A percentile compares a stretch with the other conserved stretches of the same genome.
Evolutionary conservation across 2,797 vertebrate species (phyloP).

Genomic region (Tamandua tetradactyla): DNA sequence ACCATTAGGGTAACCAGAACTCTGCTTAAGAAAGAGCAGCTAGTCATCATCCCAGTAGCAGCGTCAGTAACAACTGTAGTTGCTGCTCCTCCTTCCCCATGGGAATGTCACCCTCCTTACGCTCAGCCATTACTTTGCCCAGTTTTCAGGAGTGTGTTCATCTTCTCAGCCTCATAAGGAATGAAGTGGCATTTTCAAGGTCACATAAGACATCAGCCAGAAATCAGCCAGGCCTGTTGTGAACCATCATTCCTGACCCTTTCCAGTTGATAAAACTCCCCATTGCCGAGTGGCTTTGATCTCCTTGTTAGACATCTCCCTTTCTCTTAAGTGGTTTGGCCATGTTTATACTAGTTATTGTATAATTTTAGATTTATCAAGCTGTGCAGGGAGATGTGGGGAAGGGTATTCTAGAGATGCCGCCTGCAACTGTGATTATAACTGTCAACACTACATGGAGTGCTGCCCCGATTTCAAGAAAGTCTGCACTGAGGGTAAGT

Average conservation of each 20-base stretch:
- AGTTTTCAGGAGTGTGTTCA: not conserved
- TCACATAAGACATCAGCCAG: not conserved
- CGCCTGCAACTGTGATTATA: conserved; percentile 95
- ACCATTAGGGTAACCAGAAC: not conserved
- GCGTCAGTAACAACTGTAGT: not conserved
- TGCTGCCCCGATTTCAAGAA: conserved; percentile 94
- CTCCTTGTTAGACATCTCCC: not conserved
- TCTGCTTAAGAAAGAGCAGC: not conserved
- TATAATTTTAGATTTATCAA: conserved; percentile 89
- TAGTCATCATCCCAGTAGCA: fast-evolving
- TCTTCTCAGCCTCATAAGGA: not conserved
- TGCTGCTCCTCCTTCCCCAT: fast-evolving
- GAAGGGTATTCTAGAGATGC: conserved; percentile 90
- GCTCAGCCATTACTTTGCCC: not conserved
- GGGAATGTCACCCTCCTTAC: not conserved
- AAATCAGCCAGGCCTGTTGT: not conserved
- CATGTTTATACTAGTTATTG: conserved; percentile 80
- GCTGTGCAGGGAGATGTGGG: conserved; percentile 94
- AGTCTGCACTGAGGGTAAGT: conserved; percentile 92
- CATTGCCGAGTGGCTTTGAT: not conserved
- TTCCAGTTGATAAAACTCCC: not conserved
- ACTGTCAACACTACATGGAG: conserved; percentile 91
- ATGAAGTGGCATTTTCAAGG: not conserved
- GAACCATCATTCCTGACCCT: not conserved
- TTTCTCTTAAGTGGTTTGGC: conserved; percentile 58